Evolutionary conservation across 2,113 vertebrate species (phyloP).

Genomic region (Pluvialis apricaria): DNA sequence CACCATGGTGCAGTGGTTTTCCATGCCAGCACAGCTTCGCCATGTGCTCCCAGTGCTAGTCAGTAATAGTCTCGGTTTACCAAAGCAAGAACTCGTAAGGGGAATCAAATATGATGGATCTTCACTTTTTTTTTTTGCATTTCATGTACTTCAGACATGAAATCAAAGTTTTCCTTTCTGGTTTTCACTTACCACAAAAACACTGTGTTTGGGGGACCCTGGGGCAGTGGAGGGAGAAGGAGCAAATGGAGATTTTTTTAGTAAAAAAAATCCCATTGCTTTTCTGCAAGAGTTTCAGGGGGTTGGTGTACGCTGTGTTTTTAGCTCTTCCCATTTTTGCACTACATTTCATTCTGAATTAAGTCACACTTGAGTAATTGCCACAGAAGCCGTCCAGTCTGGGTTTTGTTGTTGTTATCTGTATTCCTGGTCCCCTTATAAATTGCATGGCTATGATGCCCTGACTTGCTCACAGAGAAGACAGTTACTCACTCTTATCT

Average conservation of each 20-base stretch:
- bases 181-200: neutral
- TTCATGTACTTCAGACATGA: neutral
- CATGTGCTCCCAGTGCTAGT: neutral
- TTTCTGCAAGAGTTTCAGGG: neutral
- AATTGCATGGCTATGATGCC: neutral
- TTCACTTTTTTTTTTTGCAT: neutral
- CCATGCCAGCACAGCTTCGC: neutral
- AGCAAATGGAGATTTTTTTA: neutral
- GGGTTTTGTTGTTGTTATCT: neutral
- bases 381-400: fast-evolving
- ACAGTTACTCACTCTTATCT: neutral
- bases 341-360: neutral
- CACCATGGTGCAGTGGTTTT: fast-evolving
- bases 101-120: neutral
- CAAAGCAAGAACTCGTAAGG: neutral
- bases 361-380: neutral
- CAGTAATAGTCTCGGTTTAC: neutral
- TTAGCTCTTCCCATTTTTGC: neutral
- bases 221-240: neutral
- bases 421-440: neutral
- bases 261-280: neutral
- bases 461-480: neutral
- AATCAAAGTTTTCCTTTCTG: neutral
- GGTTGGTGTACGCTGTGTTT: neutral
- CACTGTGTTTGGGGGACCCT: neutral